A percentile compares a stretch with the other conserved stretches of the same genome.
These are phyloP conservation scores for Beris morrisii DNA, from an alignment of 2,888 invertebrate species.

Conservation along the genomic window DNA sequence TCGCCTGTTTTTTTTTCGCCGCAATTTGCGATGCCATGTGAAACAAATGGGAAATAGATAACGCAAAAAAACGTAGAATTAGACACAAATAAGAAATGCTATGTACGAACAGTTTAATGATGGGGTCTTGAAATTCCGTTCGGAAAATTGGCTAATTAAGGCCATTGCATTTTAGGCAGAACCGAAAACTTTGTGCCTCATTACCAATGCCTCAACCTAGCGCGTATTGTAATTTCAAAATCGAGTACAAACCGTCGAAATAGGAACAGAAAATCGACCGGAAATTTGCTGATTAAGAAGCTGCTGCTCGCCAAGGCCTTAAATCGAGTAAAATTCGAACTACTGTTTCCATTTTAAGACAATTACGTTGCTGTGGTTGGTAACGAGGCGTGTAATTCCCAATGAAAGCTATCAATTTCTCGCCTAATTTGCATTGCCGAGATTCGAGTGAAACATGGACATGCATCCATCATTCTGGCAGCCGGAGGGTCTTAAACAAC, in stretches of 20 bases:
- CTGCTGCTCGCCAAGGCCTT: slow-evolving; percentile 6
- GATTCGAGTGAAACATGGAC: not conserved
- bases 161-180: not conserved
- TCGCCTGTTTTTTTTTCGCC: not conserved
- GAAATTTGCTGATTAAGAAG: slow-evolving; percentile 21
- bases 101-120: slow-evolving; percentile 13
- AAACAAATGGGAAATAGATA: slow-evolving; percentile 28
- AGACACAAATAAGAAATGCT: not conserved
- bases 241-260: slow-evolving; percentile 14
- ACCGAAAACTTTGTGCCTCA: slow-evolving; percentile 3
- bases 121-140: slow-evolving; percentile 8
- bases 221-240: slow-evolving; percentile 20
- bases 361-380: slow-evolving; percentile 2
- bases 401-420: slow-evolving; percentile 28
- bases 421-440: slow-evolving; percentile 32
- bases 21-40: slow-evolving; percentile 18
- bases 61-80: not conserved
- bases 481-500: no score
- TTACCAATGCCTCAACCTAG: slow-evolving; percentile 18
- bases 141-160: slow-evolving; percentile 1
- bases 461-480: no score
- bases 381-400: slow-evolving; percentile 24
- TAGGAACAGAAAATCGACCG: slow-evolving; percentile 16
- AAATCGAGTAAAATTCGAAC: no score
- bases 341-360: slow-evolving; percentile 9